Conservation (phyloP, 2,888 invertebrate species). For the Lithophane leautieri region DNA sequence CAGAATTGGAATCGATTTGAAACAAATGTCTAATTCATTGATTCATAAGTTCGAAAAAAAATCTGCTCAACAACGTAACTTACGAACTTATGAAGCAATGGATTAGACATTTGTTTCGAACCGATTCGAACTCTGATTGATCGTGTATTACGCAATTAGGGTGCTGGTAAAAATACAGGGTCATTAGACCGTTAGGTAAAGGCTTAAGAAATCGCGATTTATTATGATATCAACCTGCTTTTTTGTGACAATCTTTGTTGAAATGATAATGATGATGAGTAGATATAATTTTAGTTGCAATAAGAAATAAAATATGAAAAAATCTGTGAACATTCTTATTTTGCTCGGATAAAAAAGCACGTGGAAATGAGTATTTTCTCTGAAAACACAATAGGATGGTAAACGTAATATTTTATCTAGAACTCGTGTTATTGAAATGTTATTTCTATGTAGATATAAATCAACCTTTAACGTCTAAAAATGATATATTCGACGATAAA, state of each 20-base stretch:
- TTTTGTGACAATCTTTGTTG: not conserved
- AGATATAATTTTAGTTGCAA: not conserved
- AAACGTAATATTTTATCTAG: constrained; percentile 40
- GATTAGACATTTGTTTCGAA: no score
- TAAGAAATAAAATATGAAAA: constrained; percentile 1
- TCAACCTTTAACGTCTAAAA: constrained; percentile 81
- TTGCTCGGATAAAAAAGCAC: not conserved
- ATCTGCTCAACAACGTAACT: no score
- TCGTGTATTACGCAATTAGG: no score
- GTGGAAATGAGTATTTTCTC: constrained; percentile 23
- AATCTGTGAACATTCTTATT: constrained; percentile 9
- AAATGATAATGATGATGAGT: not conserved
- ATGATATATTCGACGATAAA: constrained; percentile 84
- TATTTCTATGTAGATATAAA: constrained; percentile 79
- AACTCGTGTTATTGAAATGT: constrained; percentile 77
- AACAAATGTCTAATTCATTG: no score
- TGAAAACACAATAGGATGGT: constrained; percentile 34
- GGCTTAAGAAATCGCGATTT: not conserved
- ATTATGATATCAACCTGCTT: not conserved
- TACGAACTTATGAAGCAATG: no score
- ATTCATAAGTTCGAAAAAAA: no score
- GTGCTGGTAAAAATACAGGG: no score
- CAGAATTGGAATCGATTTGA: no score
- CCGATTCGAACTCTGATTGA: no score
- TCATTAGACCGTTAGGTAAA: no score